Conservation (phyloP, 2,797 vertebrate genomes). For the Cuculus canorus region DNA sequence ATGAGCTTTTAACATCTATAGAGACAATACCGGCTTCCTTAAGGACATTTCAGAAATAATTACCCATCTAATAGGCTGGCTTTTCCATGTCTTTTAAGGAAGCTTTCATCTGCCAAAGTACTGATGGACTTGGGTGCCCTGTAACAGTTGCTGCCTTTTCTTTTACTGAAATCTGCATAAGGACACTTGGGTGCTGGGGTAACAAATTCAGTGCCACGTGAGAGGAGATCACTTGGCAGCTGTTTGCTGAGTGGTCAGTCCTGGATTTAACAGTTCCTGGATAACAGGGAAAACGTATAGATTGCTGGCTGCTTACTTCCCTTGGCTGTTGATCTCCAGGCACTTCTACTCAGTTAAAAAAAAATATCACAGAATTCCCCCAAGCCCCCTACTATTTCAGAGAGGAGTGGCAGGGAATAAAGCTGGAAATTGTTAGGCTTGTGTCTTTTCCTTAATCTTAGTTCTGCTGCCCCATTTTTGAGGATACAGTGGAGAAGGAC, state of each 20-base stretch:
- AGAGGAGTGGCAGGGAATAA: neutral
- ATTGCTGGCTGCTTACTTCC: neutral
- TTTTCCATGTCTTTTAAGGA: neutral
- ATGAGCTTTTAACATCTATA: neutral
- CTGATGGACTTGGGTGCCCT: neutral
- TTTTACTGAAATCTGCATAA: neutral
- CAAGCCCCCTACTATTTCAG: neutral
- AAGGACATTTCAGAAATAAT: neutral
- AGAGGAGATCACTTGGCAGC: neutral
- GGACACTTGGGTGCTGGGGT: neutral
- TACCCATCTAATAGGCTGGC: neutral
- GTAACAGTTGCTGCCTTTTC: neutral
- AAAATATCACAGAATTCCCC: fast-evolving
- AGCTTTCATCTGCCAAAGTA: neutral
- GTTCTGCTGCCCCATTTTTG: neutral
- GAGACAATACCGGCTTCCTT: neutral
- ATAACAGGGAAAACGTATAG: neutral
- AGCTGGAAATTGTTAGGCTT: neutral
- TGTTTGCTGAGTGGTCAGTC: neutral
- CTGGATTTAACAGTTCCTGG: neutral
- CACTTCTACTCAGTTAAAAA: neutral
- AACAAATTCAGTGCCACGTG: neutral
- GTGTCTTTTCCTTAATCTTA: neutral
- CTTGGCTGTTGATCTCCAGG: neutral
- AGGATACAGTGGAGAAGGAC: neutral